Conservation (phyloP, 2,113 vertebrate genomes). For the Irena cyanogastra region DNA sequence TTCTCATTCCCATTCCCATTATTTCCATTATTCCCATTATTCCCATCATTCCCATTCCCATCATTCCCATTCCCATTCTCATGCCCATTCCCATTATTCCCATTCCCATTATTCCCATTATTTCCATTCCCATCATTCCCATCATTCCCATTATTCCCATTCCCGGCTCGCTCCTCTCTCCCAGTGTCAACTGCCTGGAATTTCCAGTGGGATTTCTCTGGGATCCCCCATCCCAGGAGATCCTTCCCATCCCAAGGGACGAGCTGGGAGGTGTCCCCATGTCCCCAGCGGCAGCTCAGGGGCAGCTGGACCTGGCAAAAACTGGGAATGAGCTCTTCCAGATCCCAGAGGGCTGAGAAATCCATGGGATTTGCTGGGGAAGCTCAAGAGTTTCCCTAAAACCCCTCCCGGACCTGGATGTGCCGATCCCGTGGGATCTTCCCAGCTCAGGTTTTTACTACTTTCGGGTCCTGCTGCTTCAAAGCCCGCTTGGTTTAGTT, state of each 20-base stretch:
- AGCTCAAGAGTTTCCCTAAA: background rate
- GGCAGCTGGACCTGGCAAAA: accelerated
- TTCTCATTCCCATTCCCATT: background rate
- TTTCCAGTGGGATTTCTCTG: background rate
- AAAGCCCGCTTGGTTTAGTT: accelerated
- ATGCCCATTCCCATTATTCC: background rate
- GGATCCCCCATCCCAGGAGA: background rate
- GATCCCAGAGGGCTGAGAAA: background rate
- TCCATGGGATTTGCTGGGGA: accelerated
- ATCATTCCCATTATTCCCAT: background rate
- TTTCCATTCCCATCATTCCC: background rate
- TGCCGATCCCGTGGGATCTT: background rate
- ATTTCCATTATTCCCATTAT: no score
- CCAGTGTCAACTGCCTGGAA: accelerated
- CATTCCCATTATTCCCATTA: background rate
- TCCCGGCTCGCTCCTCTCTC: accelerated
- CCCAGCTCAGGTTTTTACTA: accelerated
- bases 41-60: background rate
- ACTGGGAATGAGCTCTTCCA: background rate
- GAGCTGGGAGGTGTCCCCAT: accelerated
- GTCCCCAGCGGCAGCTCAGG: accelerated
- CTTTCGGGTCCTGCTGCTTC: background rate
- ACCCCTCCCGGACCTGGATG: background rate
- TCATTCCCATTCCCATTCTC: background rate
- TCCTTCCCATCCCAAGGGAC: background rate